Evolutionary conservation across 1,140 invertebrate genomes (phyloP).

Genomic region (Drosophila guanche): DNA sequence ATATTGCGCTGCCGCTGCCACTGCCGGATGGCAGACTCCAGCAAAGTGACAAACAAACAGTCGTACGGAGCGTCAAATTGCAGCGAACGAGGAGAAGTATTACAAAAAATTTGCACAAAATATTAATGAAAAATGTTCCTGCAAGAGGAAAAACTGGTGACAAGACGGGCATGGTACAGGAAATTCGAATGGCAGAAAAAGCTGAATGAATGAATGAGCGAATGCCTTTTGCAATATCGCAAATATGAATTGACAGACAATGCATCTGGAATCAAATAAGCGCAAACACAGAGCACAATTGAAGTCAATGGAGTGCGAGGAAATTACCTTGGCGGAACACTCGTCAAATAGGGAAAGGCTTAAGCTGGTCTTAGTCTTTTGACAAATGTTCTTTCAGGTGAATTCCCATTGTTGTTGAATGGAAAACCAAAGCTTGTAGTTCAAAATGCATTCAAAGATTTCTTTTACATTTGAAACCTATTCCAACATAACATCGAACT

Average conservation of each 20-base stretch:
- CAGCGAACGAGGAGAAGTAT: constrained; percentile 22
- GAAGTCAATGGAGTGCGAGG: constrained; percentile 11
- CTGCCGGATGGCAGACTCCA: neutral
- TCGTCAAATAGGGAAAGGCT: neutral
- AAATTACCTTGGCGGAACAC: constrained; percentile 41
- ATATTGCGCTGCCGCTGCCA: constrained; percentile 24
- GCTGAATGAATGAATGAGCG: neutral
- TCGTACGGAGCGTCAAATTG: constrained; percentile 32
- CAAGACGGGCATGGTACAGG: neutral
- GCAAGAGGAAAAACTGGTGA: constrained; percentile 17
- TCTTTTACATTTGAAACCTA: too few species aligned
- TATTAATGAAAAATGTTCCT: constrained; percentile 54
- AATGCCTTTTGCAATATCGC: constrained; percentile 2
- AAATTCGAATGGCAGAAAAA: neutral
- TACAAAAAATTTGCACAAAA: constrained; percentile 39
- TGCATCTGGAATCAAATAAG: constrained; percentile 8
- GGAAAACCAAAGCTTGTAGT: too few species aligned
- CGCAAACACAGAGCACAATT: constrained; percentile 9
- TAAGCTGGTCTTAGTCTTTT: neutral
- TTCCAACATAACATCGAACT: too few species aligned
- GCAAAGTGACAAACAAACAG: constrained; percentile 40
- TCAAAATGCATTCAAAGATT: too few species aligned
- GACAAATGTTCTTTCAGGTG: too few species aligned
- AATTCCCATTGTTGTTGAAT: too few species aligned
- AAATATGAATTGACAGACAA: constrained; percentile 13